Evolutionary conservation across 2,888 invertebrate species (phyloP).

Genomic region (Ischnura elegans): DNA sequence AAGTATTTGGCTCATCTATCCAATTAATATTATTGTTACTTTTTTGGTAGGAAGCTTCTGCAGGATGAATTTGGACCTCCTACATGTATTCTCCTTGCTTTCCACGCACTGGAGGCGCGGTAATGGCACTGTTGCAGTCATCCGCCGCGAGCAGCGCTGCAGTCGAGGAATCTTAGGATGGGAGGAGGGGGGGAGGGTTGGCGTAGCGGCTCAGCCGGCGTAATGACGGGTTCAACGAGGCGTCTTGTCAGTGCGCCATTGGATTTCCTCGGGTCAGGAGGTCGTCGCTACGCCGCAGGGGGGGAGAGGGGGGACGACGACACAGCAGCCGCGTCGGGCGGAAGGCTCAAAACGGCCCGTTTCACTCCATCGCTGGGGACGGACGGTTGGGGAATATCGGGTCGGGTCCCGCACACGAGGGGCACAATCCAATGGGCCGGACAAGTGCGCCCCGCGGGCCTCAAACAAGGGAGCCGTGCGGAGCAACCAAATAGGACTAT

Average conservation of each 20-base stretch:
- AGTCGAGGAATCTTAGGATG: conserved; percentile 14
- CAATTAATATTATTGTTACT: too few species aligned
- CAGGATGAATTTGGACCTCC: too few species aligned
- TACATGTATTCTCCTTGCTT: too few species aligned
- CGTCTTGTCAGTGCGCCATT: conserved; percentile 35
- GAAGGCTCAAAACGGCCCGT: neutral
- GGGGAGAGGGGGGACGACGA: neutral
- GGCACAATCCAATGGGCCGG: neutral
- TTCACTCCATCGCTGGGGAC: conserved; percentile 1
- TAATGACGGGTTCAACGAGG: conserved; percentile 34
- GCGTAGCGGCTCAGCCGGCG: neutral
- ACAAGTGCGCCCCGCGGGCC: conserved; percentile 5
- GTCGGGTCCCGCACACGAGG: neutral
- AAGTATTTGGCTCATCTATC: too few species aligned
- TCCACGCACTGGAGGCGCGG: too few species aligned
- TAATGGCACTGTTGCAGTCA: conserved; percentile 7
- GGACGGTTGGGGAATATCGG: neutral
- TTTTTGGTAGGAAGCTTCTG: too few species aligned
- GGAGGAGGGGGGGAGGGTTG: too few species aligned
- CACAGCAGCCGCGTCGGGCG: neutral
- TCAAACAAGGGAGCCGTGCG: neutral
- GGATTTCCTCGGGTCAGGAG: conserved; percentile 18
- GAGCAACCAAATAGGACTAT: too few species aligned
- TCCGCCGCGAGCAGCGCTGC: neutral
- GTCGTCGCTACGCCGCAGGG: neutral